These are phyloP conservation scores for Coreius guichenoti DNA, from an alignment of 2,797 vertebrate genomes.

Conservation along the genomic window DNA sequence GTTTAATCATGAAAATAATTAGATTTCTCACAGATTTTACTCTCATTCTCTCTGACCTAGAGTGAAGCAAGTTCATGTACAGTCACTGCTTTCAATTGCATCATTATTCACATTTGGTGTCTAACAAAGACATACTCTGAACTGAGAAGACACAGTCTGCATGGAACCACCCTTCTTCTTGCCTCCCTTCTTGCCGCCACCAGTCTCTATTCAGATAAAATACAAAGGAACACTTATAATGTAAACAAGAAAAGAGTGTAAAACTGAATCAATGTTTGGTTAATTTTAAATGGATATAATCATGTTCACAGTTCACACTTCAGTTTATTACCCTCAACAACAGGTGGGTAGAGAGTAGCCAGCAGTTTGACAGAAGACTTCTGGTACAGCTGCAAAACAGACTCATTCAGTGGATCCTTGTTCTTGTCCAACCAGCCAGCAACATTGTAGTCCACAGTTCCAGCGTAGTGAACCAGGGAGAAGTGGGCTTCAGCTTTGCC, in stretches of 20 bases:
- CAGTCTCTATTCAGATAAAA: slow-evolving; percentile 51
- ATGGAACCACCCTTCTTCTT: slow-evolving; percentile 92
- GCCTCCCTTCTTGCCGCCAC: slow-evolving; percentile 78
- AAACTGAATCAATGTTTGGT: no score
- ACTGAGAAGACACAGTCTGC: slow-evolving; percentile 90
- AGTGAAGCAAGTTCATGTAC: neutral
- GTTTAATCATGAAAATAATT: slow-evolving; percentile 42
- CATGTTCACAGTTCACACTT: neutral
- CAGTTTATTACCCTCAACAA: slow-evolving; percentile 72
- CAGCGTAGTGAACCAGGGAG: slow-evolving; percentile 86
- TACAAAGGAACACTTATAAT: neutral
- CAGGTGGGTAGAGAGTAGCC: slow-evolving; percentile 72
- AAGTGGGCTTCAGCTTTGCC: slow-evolving; percentile 88
- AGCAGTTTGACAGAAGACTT: slow-evolving; percentile 83
- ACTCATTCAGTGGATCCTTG: slow-evolving; percentile 93
- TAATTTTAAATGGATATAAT: no score
- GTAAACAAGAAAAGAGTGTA: no score
- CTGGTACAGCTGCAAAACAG: slow-evolving; percentile 85
- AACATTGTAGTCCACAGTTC: slow-evolving; percentile 91
- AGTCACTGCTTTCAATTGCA: neutral
- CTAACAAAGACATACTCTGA: slow-evolving; percentile 76
- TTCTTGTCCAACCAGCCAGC: slow-evolving; percentile 91
- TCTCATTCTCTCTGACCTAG: no score
- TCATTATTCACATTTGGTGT: neutral
- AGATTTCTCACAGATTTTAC: no score